phyloP scores from a whole-genome alignment of 2,113 vertebrate species.

The Typhlomys cinereus region DNA sequence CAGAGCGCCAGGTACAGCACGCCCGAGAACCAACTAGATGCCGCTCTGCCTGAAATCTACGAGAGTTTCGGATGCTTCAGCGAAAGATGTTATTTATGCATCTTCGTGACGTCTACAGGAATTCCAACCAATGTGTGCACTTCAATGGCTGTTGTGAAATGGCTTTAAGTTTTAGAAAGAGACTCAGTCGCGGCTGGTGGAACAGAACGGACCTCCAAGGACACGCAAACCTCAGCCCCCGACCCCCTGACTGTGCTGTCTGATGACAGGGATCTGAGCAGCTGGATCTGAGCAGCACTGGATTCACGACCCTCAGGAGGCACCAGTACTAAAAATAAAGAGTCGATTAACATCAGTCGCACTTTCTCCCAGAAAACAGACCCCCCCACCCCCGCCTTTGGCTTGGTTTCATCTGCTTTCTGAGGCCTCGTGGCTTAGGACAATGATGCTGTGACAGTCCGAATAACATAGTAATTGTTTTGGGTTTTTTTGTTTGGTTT shows the following conservation, averaged over 20 bases:
- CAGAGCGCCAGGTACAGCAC: neutral
- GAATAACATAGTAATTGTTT: neutral
- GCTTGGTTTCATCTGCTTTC: neutral
- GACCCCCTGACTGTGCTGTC: neutral
- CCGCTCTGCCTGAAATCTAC: neutral
- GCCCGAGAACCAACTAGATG: neutral
- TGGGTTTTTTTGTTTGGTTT: too few relatives aligned
- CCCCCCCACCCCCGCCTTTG: neutral
- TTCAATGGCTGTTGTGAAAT: constrained; percentile 36
- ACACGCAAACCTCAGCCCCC: neutral
- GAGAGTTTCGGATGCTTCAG: neutral
- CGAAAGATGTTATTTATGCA: constrained; percentile 50
- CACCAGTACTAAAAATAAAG: neutral
- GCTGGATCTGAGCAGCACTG: neutral
- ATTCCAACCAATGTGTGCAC: constrained; percentile 46
- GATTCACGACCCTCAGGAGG: neutral
- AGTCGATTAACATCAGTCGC: neutral
- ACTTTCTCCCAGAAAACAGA: neutral
- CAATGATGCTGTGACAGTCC: neutral
- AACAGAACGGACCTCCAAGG: neutral
- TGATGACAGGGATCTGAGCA: neutral
- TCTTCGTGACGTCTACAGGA: constrained; percentile 17
- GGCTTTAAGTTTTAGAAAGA: constrained; percentile 55
- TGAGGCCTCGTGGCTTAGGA: neutral
- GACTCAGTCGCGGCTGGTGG: neutral